A percentile compares a stretch with the other conserved stretches of the same genome.
Evolutionary conservation across 2,888 invertebrate genomes (phyloP).

Genomic region (Sycophila texana): DNA sequence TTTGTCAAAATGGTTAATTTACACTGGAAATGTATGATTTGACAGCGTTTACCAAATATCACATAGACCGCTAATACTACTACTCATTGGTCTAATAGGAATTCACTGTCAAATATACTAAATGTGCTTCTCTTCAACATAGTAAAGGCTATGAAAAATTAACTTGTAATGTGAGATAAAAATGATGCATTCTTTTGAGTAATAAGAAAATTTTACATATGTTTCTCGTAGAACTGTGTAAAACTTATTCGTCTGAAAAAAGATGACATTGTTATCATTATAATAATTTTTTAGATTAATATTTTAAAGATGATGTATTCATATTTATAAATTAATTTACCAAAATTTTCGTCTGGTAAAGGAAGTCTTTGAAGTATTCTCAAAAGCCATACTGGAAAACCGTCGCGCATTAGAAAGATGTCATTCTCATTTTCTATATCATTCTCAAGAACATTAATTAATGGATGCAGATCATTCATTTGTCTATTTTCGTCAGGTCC

Average conservation of each 20-base stretch:
- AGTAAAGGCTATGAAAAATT: conserved; percentile 10
- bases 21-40: conserved; percentile 11
- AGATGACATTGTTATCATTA: neutral
- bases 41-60: conserved; percentile 34
- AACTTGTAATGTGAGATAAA: conserved; percentile 4
- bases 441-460: conserved; percentile 67
- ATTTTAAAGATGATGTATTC: neutral
- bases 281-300: neutral
- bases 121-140: conserved; percentile 8
- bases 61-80: conserved; percentile 30
- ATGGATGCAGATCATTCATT: conserved; percentile 64
- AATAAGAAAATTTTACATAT: conserved; percentile 10
- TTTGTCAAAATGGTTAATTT: conserved; percentile 9
- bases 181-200: neutral
- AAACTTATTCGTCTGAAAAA: conserved; percentile 33
- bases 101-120: conserved; percentile 23
- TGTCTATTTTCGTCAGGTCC: conserved; percentile 66
- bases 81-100: conserved; percentile 30
- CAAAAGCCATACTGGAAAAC: conserved; percentile 68
- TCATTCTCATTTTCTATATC: conserved; percentile 71
- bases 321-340: conserved; percentile 16
- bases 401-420: conserved; percentile 68
- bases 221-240: conserved; percentile 7
- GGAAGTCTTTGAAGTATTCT: conserved; percentile 65
- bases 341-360: conserved; percentile 38